Evolutionary conservation across 1,140 invertebrate species (phyloP).

Genomic region (Brachionus plicatilis): DNA sequence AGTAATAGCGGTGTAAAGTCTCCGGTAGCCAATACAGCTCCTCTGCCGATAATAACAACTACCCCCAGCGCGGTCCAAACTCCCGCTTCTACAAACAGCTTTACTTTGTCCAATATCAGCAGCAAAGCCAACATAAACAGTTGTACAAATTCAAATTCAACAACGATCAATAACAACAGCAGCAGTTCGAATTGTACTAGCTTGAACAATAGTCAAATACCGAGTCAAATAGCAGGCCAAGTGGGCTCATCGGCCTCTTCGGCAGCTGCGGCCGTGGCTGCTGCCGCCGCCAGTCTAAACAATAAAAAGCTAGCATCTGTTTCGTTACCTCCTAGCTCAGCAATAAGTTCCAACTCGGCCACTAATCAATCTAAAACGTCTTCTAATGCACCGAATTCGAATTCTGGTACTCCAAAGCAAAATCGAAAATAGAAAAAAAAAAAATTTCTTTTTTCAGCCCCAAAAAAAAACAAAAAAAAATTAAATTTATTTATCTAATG

Average conservation of each 20-base stretch:
- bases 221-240: constrained; percentile 24
- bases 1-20: background rate
- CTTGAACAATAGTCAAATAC: constrained; percentile 12
- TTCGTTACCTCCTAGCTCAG: background rate
- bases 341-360: constrained; percentile 6
- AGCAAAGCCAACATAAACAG: constrained; percentile 15
- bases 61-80: background rate
- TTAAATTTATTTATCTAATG: constrained; percentile 9
- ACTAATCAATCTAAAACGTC: background rate
- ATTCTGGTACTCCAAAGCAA: constrained; percentile 3
- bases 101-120: background rate
- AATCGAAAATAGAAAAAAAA: constrained; percentile 15
- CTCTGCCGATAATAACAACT: background rate
- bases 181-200: constrained; percentile 16
- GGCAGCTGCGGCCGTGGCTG: background rate
- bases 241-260: constrained; percentile 20
- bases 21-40: background rate
- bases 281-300: constrained; percentile 13
- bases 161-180: background rate
- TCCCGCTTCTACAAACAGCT: background rate
- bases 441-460: background rate
- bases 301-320: background rate
- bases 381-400: background rate
- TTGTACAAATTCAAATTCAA: constrained; percentile 14
- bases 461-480: background rate